phyloP scores from a whole-genome alignment of 2,888 invertebrate species.

The Elysia crispata region DNA sequence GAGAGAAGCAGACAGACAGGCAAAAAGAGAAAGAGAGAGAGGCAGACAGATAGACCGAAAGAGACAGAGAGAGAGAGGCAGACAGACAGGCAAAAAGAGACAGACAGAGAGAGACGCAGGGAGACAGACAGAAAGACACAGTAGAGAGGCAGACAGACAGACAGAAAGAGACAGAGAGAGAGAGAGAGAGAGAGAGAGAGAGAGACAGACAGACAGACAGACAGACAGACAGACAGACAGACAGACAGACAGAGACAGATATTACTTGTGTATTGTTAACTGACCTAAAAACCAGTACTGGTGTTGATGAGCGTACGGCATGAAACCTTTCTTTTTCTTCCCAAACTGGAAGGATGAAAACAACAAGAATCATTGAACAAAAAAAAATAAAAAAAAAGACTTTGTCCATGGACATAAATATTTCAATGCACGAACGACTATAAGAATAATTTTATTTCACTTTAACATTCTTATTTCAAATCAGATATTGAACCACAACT shows the following conservation, averaged over 20 bases:
- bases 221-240: constrained; percentile 32
- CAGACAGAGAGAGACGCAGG: constrained; percentile 27
- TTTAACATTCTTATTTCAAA: no score
- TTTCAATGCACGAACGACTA: no score
- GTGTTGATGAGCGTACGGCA: constrained; percentile 74
- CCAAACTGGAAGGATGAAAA: constrained; percentile 61
- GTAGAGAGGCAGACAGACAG: constrained; percentile 28
- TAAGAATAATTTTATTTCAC: no score
- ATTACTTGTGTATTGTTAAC: no score
- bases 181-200: not conserved
- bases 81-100: constrained; percentile 21
- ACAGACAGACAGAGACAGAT: constrained; percentile 12
- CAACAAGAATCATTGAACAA: no score
- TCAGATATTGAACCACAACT: no score
- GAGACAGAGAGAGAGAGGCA: constrained; percentile 21
- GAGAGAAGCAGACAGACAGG: constrained; percentile 40
- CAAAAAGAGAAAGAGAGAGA: constrained; percentile 15
- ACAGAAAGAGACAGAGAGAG: constrained; percentile 45
- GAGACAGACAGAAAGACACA: constrained; percentile 32
- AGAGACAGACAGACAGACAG: constrained; percentile 26
- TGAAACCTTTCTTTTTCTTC: constrained; percentile 63
- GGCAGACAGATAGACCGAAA: constrained; percentile 22
- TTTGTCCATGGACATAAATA: no score
- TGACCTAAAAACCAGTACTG: constrained; percentile 73
- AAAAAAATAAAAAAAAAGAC: no score